Evolutionary conservation across 2,888 invertebrate genomes (phyloP).

Genomic region (Mesopsocus fuscifrons): DNA sequence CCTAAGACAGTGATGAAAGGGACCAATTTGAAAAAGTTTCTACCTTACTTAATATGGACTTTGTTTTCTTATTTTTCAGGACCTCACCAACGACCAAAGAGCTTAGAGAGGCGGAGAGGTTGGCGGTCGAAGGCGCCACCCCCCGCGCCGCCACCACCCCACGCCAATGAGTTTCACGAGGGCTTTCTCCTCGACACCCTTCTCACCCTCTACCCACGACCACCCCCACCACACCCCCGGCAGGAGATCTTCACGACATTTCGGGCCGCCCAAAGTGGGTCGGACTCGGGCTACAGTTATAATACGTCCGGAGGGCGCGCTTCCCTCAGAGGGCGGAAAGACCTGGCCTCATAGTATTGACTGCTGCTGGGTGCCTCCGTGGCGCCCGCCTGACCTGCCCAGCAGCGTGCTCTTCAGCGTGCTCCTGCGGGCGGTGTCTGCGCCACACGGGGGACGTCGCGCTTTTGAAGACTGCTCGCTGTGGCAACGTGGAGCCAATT

Average conservation of each 20-base stretch:
- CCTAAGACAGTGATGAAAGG: no score
- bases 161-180: slow-evolving; percentile 53
- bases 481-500: no score
- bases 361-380: slow-evolving; percentile 1
- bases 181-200: slow-evolving; percentile 58
- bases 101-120: slow-evolving; percentile 26
- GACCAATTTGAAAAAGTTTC: no score
- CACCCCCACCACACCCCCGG: slow-evolving; percentile 18
- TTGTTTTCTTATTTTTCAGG: slow-evolving; percentile 33
- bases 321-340: slow-evolving; percentile 24
- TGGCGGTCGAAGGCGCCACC: slow-evolving; percentile 26
- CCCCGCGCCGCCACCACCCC: slow-evolving; percentile 11
- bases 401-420: not conserved
- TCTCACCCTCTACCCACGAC: slow-evolving; percentile 41
- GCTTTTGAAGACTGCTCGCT: no score
- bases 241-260: slow-evolving; percentile 21
- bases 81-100: slow-evolving; percentile 22
- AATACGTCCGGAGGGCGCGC: slow-evolving; percentile 48
- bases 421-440: no score
- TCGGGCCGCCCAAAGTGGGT: slow-evolving; percentile 42
- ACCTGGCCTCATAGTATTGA: slow-evolving; percentile 15
- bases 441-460: no score
- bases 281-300: slow-evolving; percentile 73
- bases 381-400: slow-evolving; percentile 3
- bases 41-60: no score